A percentile compares a stretch with the other conserved stretches of the same genome.
phyloP scores from a whole-genome alignment of 2,797 vertebrate genomes.

The Botia kubotai region DNA sequence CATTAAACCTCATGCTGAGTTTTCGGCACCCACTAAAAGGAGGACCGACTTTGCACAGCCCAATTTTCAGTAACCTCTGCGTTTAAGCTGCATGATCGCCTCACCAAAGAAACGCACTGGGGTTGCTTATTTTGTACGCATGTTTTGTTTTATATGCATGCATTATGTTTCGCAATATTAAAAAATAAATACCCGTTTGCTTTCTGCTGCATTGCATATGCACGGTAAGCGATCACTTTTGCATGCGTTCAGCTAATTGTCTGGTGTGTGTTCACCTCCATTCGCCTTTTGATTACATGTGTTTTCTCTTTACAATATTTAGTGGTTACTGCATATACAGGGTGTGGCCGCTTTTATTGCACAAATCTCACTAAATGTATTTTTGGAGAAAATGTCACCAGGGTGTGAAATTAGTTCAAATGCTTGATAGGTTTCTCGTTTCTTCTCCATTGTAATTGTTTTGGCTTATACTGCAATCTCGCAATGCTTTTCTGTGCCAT shows the following conservation, averaged over 20 bases:
- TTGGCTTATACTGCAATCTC: slow-evolving; percentile 12
- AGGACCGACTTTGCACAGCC: slow-evolving; percentile 38
- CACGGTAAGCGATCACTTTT: slow-evolving; percentile 72
- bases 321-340: slow-evolving; percentile 81
- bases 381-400: slow-evolving; percentile 61
- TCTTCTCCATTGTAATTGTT: slow-evolving; percentile 16
- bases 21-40: not conserved
- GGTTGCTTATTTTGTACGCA: slow-evolving; percentile 62
- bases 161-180: slow-evolving; percentile 64
- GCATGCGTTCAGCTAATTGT: slow-evolving; percentile 75
- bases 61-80: slow-evolving; percentile 51
- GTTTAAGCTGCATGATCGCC: slow-evolving; percentile 44
- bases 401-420: slow-evolving; percentile 69
- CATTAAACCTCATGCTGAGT: slow-evolving; percentile 23
- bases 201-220: slow-evolving; percentile 55
- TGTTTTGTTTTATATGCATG: slow-evolving; percentile 61
- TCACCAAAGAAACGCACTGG: slow-evolving; percentile 37
- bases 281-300: slow-evolving; percentile 49
- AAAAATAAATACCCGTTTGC: slow-evolving; percentile 9
- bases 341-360: slow-evolving; percentile 73
- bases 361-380: slow-evolving; percentile 61
- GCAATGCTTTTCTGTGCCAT: slow-evolving; percentile 63
- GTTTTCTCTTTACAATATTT: slow-evolving; percentile 57
- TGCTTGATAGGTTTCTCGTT: slow-evolving; percentile 77
- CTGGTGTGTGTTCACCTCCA: slow-evolving; percentile 49